Evolutionary conservation across 2,113 vertebrate genomes (phyloP), one percentile per base, ranked within the genome.

Genomic region (Steatornis caripensis): DNA sequence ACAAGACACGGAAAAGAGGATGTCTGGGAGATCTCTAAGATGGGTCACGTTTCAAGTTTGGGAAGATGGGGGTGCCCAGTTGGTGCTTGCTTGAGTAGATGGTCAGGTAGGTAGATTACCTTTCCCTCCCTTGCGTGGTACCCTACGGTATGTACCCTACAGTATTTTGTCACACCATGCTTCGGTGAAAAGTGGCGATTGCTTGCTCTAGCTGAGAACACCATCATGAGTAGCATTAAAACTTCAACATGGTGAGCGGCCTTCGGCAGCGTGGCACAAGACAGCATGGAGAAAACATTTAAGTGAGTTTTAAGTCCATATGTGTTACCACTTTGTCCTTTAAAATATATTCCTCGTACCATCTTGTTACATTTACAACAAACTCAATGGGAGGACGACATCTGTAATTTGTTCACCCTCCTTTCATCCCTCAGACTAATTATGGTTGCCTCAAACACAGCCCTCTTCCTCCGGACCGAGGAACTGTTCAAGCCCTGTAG

Each of bases 111-210:
- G 45, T 9, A 21, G 21, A 11, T 8, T 34, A 20, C 36, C 18
- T 72, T 39, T 70, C 24, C 34, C n/a, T 46, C 20, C 26, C 43
- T 41, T 34, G 41, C 1, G 2, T 41, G 30, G 48, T 57, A 45
- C 16, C 14, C 18, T 24, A 0, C 5, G 57, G 61, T 45, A 24
- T 14, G 15, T 6, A 46, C n/a, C n/a, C 46, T 18, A 10, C 0
- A 2, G 17, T 24, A 11, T 61, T 83, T 53, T 60, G 26, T 66
- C 68, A 19, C 6, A 15, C 29, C 11, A 4, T 6, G 37, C 48
- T 68, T 18, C 1, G 3, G 17, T 41, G 70, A 72, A 51, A 78
- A 76, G 49, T 3, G 15, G 18, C 15, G 12, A 57, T 76, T 57
- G 54, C 23, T 24, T 34, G 39, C 69, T 43, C 5, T 9, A 37